Percentiles rank a stretch among this genome's conserved stretches.
Conservation (phyloP, 2,113 vertebrate species). For the Eublepharis macularius region DNA sequence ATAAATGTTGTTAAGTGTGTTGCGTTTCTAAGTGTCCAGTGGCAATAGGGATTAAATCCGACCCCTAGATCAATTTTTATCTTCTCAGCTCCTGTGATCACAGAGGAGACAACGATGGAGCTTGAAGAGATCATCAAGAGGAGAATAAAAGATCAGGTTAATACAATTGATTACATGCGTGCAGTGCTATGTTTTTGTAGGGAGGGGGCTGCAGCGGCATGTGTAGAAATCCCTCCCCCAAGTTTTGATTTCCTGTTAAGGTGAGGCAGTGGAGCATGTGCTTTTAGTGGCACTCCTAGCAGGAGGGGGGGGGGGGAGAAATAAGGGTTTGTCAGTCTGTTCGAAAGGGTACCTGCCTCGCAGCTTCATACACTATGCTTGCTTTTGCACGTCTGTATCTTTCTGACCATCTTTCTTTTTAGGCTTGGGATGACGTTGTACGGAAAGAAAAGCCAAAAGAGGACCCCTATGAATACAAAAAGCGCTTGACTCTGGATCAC, state of each 20-base stretch:
- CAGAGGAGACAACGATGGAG: slow-evolving; percentile 92
- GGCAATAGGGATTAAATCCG: not conserved
- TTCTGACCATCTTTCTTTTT: slow-evolving; percentile 1
- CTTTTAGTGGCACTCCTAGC: too few species aligned
- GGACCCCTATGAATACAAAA: slow-evolving; percentile 92
- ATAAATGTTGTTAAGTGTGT: too few species aligned
- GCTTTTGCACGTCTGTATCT: not conserved
- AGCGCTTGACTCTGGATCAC: slow-evolving; percentile 90
- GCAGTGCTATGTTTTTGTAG: not conserved
- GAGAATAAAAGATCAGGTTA: slow-evolving; percentile 94
- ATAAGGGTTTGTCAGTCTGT: too few species aligned
- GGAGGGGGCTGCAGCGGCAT: too few species aligned
- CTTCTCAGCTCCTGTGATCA: slow-evolving; percentile 86
- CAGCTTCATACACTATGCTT: too few species aligned
- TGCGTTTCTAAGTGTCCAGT: not conserved
- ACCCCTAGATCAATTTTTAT: slow-evolving; percentile 6
- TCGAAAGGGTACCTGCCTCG: too few species aligned
- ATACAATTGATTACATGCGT: not conserved
- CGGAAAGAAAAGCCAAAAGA: slow-evolving; percentile 96
- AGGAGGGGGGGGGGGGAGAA: too few species aligned
- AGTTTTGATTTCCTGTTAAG: too few species aligned
- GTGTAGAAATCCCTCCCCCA: too few species aligned
- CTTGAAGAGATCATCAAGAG: slow-evolving; percentile 97
- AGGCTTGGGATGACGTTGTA: slow-evolving; percentile 96
- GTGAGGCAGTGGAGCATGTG: too few species aligned